Base-by-base conservation (phyloP, 2,797 vertebrate species). In the Netta rufina region DNA sequence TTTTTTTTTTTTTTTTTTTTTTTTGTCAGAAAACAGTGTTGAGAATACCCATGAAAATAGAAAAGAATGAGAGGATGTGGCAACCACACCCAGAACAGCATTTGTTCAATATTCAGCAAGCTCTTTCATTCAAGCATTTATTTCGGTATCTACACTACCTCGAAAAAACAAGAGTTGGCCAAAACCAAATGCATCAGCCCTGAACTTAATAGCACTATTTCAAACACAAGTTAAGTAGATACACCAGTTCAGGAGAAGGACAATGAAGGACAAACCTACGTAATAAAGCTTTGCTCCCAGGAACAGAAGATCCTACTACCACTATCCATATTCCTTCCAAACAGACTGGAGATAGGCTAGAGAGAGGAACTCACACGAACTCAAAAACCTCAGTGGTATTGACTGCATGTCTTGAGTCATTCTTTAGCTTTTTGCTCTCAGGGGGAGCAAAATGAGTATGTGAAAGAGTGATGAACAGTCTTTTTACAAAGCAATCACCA, bases 161-260 rank as follows among this genome's bases (percentile, higher is more conserved):
- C 57, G 33, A 66, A 66, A 66, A 65, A 72, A 38, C 0, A 0
- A 33, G 14, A 86, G 32, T 38, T 65, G 19, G 18, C 13, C 51
- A 85, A 84, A 90, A 38, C 13, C 14, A 91, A 72, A 76, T 15
- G 30, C 5, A 36, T 27, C 4, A 15, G 22, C 8, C 36, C 28
- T 51, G 49, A 84, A 39, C 36, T 69, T 72, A 25, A 51, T 84
- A 91, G 45, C 12, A 32, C 18, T 58, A 15, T 70, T 67, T 79
- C n/a, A 57, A 66, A 79, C 17, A 51, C 33, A 12, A 33, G 13
- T 15, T 64, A 93, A 28, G 72, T 0, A 56, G 27, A 71, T 43
- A 6, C 18, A 89, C 30, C 12, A 28, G 8, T 9, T 1, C 70
- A 20, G 13, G 28, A 41, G 53, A 90, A 79, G 51, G 36, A 72